phyloP scores from a whole-genome alignment of 2,888 invertebrate genomes.

The Halictus ligatus region DNA sequence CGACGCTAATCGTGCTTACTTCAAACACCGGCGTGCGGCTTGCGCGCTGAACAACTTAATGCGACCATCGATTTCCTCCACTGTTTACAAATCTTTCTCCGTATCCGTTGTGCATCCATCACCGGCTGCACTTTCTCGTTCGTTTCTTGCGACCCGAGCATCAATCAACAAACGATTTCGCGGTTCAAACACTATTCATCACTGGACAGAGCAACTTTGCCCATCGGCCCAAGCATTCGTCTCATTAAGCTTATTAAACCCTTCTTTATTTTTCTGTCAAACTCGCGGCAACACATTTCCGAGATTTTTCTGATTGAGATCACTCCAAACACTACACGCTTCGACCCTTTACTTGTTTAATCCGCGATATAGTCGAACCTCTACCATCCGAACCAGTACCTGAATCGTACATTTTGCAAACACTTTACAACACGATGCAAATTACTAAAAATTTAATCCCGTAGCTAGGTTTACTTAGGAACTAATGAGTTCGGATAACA shows the following conservation, averaged over 20 bases:
- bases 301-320: background rate
- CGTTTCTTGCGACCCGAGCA: background rate
- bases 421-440: background rate
- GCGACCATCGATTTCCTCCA: conserved; percentile 33
- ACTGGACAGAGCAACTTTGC: background rate
- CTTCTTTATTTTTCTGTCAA: background rate
- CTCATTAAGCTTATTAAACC: background rate
- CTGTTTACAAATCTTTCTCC: background rate
- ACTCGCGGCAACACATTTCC: background rate
- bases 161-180: background rate
- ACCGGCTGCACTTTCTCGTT: background rate
- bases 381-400: background rate
- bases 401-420: too few relatives aligned
- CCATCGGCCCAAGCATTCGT: background rate
- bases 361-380: background rate
- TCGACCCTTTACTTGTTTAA: background rate
- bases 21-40: conserved; percentile 19
- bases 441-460: too few relatives aligned
- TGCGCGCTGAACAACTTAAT: conserved; percentile 17
- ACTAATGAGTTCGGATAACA: too few relatives aligned
- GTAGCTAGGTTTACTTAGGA: too few relatives aligned
- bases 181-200: background rate
- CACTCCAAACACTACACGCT: background rate
- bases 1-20: conserved; percentile 48
- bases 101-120: background rate